Evolutionary conservation across 1,140 invertebrate species (phyloP).

Genomic region (Drosophila orosa): DNA sequence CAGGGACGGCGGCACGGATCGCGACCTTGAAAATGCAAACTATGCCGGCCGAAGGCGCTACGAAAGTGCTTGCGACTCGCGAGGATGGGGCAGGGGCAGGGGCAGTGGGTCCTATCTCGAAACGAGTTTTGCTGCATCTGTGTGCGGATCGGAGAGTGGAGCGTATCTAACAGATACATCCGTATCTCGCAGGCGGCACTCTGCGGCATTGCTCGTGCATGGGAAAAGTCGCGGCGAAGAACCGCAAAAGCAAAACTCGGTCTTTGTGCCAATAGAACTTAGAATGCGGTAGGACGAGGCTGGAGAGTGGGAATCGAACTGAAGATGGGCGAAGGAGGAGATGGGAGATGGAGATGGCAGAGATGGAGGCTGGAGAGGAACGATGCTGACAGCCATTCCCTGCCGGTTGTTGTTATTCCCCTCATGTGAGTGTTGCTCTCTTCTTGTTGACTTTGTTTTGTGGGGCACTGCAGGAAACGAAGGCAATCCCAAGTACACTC

Average conservation of each 20-base stretch:
- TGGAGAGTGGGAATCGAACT: not conserved
- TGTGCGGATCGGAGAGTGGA: slow-evolving; percentile 26
- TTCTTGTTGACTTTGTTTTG: slow-evolving; percentile 41
- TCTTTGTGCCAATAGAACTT: slow-evolving; percentile 82
- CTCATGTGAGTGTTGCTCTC: slow-evolving; percentile 15
- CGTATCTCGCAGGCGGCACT: slow-evolving; percentile 25
- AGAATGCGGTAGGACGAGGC: slow-evolving; percentile 75
- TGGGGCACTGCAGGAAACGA: slow-evolving; percentile 61
- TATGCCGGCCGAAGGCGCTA: slow-evolving; percentile 70
- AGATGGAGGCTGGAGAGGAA: not conserved
- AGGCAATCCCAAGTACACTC: slow-evolving; percentile 7
- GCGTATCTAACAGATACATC: slow-evolving; percentile 71
- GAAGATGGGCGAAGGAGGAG: not conserved
- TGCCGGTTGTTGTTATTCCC: slow-evolving; percentile 28
- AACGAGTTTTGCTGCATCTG: slow-evolving; percentile 69
- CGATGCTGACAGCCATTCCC: slow-evolving; percentile 25
- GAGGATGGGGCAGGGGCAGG: not conserved
- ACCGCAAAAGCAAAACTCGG: slow-evolving; percentile 71
- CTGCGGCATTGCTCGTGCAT: slow-evolving; percentile 19
- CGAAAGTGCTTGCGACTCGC: slow-evolving; percentile 20
- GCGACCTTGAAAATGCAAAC: slow-evolving; percentile 78
- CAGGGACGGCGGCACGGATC: slow-evolving; percentile 3
- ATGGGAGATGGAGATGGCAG: not conserved
- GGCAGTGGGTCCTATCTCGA: slow-evolving; percentile 58
- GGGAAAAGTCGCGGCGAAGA: slow-evolving; percentile 46